These are phyloP conservation scores for Sycophila texana DNA, from an alignment of 2,888 invertebrate genomes.

Conservation along the genomic window DNA sequence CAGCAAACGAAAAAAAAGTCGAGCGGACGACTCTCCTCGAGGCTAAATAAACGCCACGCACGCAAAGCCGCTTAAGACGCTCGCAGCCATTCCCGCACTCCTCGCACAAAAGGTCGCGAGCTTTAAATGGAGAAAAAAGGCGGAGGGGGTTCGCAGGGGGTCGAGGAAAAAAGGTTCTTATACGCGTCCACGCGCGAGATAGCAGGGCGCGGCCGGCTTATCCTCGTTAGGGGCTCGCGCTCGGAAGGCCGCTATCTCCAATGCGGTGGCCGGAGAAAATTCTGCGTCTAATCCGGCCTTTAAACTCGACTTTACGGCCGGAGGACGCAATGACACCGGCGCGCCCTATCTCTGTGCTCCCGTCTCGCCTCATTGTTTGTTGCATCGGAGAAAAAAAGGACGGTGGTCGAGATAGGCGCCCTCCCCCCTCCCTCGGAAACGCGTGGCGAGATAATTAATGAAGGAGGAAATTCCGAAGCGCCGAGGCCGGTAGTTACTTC, in stretches of 20 bases:
- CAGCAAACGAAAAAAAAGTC: neutral
- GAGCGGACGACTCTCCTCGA: neutral
- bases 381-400: neutral
- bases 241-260: slow-evolving; percentile 20
- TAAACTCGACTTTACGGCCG: slow-evolving; percentile 59
- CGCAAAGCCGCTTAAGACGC: no score
- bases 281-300: slow-evolving; percentile 58
- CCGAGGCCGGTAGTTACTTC: no score
- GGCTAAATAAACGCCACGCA: neutral
- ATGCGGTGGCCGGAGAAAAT: slow-evolving; percentile 10
- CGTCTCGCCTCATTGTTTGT: slow-evolving; percentile 41
- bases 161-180: no score
- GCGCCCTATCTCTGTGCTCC: slow-evolving; percentile 56
- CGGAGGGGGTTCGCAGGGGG: no score
- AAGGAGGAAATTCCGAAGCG: neutral
- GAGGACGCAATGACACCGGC: slow-evolving; percentile 60
- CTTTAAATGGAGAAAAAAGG: no score
- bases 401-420: neutral
- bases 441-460: slow-evolving; percentile 18
- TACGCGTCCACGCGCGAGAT: neutral
- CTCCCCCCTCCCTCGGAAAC: no score
- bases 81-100: no score
- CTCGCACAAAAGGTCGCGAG: no score
- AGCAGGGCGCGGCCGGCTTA: slow-evolving; percentile 18
- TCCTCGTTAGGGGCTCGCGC: slow-evolving; percentile 45